Base-by-base conservation (phyloP, 2,888 invertebrate genomes). In the Spialia ferax region DNA sequence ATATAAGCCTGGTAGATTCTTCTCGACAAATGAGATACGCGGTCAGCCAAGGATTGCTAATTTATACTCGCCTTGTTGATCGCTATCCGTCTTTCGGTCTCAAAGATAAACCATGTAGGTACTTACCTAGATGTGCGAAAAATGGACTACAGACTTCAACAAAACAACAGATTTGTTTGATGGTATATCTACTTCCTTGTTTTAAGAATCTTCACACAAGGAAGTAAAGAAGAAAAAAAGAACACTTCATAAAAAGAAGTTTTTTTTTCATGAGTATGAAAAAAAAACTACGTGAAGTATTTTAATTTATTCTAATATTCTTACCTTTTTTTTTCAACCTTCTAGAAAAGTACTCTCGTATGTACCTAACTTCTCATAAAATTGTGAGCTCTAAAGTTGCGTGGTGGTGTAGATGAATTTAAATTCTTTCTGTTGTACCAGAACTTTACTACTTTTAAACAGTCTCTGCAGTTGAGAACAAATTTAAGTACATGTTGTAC, bases 1-100 rank as follows among this genome's bases (percentile, higher is more conserved):
- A 85, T 84, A 84, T 84, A 83, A 82, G 82, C 82, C 78, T 75
- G 74, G 75, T 79, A 82, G 82, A 79, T 82, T 85, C 82, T 38
- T 79, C 77, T 74, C 79, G 83, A 86, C 80, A 86, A 86, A 86
- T 85, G 82, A 81, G 79, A 80, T 81, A 78, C 76, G 22, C 23
- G 11, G 57, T 6, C 1, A 20, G 45, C 2, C 7, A 3, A 35
- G 45, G 23, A n/a, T 38, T 38, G 29, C 8, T 42, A 42, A 22
- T 56, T 56, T 48, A n/a, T 13, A 13, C 13, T 35, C 35, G 35
- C 4, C 13, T 13, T 35, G 13, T 35, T 13, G 13, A 13, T 35
- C 11, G 1, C 1, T 11, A 35, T 11, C 2, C 1, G 35, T 1
- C 11, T 35, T 35, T 13, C 35, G 4, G 11, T 13, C 1, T 35